Evolutionary conservation across 2,888 invertebrate species (phyloP).

Genomic region (Falcaria lacertinaria): DNA sequence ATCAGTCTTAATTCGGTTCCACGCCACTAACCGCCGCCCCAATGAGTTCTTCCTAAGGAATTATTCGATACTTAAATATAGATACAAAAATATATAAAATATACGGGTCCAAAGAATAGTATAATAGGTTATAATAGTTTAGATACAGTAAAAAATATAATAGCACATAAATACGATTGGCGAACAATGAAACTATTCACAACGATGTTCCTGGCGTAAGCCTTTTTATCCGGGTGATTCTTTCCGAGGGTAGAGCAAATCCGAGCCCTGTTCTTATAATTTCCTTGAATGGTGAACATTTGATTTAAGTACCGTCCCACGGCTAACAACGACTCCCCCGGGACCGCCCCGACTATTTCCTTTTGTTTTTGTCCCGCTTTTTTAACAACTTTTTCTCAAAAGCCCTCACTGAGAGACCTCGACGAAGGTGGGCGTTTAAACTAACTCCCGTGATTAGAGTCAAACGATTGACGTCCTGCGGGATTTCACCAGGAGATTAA

Average conservation of each 20-base stretch:
- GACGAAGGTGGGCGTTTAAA: conserved; percentile 54
- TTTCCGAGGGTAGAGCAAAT: conserved; percentile 49
- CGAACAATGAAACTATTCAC: conserved; percentile 46
- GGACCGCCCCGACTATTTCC: conserved; percentile 75
- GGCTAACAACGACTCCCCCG: conserved; percentile 63
- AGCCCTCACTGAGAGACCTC: conserved; percentile 57
- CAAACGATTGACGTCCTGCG: conserved; percentile 58
- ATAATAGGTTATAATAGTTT: conserved; percentile 1
- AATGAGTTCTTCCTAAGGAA: no score
- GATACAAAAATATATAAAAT: no score
- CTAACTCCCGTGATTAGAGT: conserved; percentile 63
- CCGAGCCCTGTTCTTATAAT: conserved; percentile 72
- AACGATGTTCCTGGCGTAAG: conserved; percentile 48
- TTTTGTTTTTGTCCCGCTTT: conserved; percentile 70
- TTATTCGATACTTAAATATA: no score
- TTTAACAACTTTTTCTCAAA: conserved; percentile 68
- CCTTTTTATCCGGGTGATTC: conserved; percentile 59
- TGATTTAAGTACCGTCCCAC: conserved; percentile 77
- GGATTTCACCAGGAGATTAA: conserved; percentile 58
- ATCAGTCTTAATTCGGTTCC: no score
- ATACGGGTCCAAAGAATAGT: conserved; percentile 12
- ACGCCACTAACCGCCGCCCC: no score
- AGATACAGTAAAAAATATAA: background rate
- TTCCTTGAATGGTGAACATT: conserved; percentile 75
- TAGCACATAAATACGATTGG: conserved; percentile 20